phyloP scores from a whole-genome alignment of 1,140 invertebrate species.

The Aphis craccivora region DNA sequence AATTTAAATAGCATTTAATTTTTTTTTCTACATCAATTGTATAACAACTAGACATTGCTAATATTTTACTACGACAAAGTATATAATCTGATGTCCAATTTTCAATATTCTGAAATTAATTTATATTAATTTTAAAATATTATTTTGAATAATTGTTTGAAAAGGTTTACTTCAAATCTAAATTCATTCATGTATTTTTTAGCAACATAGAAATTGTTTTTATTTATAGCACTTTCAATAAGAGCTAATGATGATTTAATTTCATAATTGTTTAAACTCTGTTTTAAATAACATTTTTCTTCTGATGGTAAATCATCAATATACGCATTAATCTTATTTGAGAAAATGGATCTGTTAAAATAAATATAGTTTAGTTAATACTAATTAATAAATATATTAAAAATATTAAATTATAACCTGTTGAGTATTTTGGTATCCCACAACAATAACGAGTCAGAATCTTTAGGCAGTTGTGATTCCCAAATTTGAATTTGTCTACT shows the following conservation, averaged over 20 bases:
- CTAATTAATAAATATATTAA: not conserved
- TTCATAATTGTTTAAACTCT: conserved; percentile 20
- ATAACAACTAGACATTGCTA: conserved; percentile 9
- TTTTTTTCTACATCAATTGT: conserved; percentile 19
- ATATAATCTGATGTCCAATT: not conserved
- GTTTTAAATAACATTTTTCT: not conserved
- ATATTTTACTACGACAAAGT: conserved; percentile 29
- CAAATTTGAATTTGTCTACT: not conserved
- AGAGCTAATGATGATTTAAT: not conserved
- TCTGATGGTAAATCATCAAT: not conserved
- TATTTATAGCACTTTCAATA: conserved; percentile 24
- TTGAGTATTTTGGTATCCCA: conserved; percentile 11
- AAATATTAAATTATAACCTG: not conserved
- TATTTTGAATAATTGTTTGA: not conserved
- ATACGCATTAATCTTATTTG: not conserved
- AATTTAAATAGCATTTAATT: conserved; percentile 33
- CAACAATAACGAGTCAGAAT: conserved; percentile 12
- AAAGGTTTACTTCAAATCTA: conserved; percentile 3
- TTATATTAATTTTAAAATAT: not conserved
- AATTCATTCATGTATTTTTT: conserved; percentile 27
- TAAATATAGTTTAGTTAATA: not conserved
- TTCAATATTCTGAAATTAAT: conserved; percentile 27
- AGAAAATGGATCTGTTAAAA: conserved; percentile 9
- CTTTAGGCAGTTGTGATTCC: not conserved
- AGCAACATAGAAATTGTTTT: conserved; percentile 35